Evolutionary conservation across 2,113 vertebrate species (phyloP), one percentile per base, ranked within the genome.

Genomic region (Vidua chalybeata): DNA sequence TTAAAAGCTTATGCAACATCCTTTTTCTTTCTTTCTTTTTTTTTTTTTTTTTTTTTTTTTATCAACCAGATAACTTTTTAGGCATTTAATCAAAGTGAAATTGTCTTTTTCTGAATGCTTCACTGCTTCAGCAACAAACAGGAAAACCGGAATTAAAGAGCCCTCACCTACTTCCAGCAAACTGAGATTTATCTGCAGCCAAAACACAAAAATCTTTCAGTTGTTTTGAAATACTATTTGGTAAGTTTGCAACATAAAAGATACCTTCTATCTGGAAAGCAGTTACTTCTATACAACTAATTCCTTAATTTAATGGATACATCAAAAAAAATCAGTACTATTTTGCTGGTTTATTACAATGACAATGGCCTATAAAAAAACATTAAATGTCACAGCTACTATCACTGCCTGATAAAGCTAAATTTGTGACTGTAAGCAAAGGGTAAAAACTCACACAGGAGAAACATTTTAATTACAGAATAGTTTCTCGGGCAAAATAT

Each of bases 1-100:
- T 96, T 95, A 95, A 96, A 95, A 93, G 92, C 91, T 96, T 94
- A 94, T 93, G 95, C 87, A 96, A 95, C 96, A 97, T 93, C 81
- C 95, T 71, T 92, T 95, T 94, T 66, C 24, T 43, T 37, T 83
- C 14, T 64, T n/a, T 43, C 13, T 49, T 55, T 45, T 35, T 22
- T 33, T 33, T 35, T 39, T 54, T 26, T 39, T 37, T 41, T 22
- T 39, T n/a, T 62, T 55, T 39, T 63, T 41, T 41, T 31, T 2
- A 7, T 22, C 93, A 87, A 75, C 51, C 69, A 94, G 92, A 97
- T 96, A 95, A 96, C 80, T 92, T 97, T 97, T 96, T 94, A 84
- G 94, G 80, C 92, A 94, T 95, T 97, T 88, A 94, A 95, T 91
- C 91, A 97, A 86, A 90, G 71, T 81, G 91, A 95, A 96, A 96